Conservation (phyloP, 1,140 invertebrate species). For the Diabrotica undecimpunctata region DNA sequence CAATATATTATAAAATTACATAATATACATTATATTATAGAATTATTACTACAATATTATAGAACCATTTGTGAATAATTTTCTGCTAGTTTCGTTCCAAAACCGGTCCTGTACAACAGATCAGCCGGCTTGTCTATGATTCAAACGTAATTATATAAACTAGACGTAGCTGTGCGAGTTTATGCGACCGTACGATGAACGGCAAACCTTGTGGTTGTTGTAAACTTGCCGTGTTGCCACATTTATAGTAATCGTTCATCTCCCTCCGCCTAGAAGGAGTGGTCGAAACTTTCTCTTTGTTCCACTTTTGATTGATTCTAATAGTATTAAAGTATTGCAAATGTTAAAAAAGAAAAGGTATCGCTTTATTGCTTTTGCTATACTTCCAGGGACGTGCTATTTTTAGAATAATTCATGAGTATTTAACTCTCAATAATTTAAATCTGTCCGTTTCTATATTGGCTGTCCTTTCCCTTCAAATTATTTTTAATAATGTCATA, state of each 20-base stretch:
- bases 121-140: constrained; percentile 27
- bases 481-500: too few species aligned
- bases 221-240: constrained; percentile 26
- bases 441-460: too few species aligned
- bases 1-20: too few species aligned
- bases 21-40: too few species aligned
- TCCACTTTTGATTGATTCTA: constrained; percentile 1
- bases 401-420: neutral
- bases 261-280: constrained; percentile 4
- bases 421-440: too few species aligned
- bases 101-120: constrained; percentile 11
- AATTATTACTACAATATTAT: too few species aligned
- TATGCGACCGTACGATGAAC: constrained; percentile 7
- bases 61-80: too few species aligned
- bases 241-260: constrained; percentile 4
- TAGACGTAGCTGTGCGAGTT: constrained; percentile 16
- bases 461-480: too few species aligned
- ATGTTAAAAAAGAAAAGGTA: neutral
- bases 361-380: constrained; percentile 4
- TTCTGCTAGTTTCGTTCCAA: neutral
- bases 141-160: constrained; percentile 33
- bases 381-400: neutral
- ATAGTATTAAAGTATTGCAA: too few species aligned
- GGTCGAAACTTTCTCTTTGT: constrained; percentile 4
- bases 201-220: constrained; percentile 21